Conservation (phyloP, 1,140 invertebrate genomes). For the Anastrepha obliqua region DNA sequence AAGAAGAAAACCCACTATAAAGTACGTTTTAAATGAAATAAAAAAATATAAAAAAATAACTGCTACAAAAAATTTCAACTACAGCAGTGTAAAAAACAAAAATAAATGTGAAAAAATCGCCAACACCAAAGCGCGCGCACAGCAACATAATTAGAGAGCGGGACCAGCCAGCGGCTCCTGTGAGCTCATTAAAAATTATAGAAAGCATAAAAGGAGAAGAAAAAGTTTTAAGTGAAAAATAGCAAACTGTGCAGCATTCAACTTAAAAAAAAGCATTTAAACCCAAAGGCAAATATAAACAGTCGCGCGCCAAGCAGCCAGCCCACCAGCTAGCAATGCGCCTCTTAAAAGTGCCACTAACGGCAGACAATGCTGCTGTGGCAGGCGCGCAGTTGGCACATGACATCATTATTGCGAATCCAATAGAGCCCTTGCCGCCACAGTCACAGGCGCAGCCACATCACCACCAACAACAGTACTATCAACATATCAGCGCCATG, state of each 20-base stretch:
- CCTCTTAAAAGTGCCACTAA: constrained; percentile 15
- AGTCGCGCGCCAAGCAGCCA: neutral
- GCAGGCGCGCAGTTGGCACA: constrained; percentile 27
- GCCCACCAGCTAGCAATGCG: neutral
- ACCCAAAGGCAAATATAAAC: neutral
- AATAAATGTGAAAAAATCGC: neutral
- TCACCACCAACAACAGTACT: neutral
- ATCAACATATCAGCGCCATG: constrained; percentile 37
- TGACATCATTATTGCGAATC: constrained; percentile 34
- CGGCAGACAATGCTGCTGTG: constrained; percentile 1
- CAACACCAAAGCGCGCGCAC: constrained; percentile 5
- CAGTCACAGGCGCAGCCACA: neutral
- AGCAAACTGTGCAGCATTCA: neutral
- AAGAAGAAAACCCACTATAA: neutral
- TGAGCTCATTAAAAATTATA: constrained; percentile 51
- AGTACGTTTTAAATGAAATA: neutral
- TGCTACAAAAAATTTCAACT: neutral
- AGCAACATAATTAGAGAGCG: constrained; percentile 43
- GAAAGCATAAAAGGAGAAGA: neutral
- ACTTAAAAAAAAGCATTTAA: neutral
- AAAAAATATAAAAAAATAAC: constrained; percentile 1
- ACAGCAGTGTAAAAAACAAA: neutral
- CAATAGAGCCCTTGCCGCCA: neutral
- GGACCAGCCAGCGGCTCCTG: constrained; percentile 18
- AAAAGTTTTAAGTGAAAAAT: constrained; percentile 25